Evolutionary conservation across 2,888 invertebrate genomes (phyloP).

Genomic region (Chymomyza fuscimana): DNA sequence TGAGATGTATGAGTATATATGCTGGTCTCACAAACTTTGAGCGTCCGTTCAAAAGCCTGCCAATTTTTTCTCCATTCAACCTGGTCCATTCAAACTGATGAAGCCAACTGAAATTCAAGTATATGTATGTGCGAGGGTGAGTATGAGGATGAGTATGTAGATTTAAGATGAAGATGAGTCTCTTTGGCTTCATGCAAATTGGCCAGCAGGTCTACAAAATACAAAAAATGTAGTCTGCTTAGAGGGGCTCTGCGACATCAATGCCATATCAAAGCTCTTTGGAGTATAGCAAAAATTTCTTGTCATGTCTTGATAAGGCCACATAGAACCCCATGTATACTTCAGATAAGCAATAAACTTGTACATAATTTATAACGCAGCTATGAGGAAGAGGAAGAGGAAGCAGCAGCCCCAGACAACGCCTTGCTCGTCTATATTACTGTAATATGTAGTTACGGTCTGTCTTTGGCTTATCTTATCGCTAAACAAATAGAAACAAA

Average conservation of each 20-base stretch:
- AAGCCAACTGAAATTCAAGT: slow-evolving; percentile 8
- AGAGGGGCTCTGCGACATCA: not conserved
- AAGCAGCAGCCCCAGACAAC: not conserved
- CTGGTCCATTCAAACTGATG: not conserved
- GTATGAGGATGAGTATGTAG: slow-evolving; percentile 12
- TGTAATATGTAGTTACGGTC: slow-evolving; percentile 5
- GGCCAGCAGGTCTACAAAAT: slow-evolving; percentile 9
- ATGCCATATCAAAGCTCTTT: slow-evolving; percentile 4
- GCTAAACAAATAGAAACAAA: slow-evolving; percentile 52
- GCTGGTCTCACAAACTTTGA: not conserved
- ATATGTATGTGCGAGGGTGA: slow-evolving; percentile 36
- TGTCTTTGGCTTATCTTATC: slow-evolving; percentile 55
- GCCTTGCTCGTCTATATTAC: not conserved
- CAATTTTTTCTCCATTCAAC: not conserved
- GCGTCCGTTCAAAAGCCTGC: too few species aligned
- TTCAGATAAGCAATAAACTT: slow-evolving; percentile 60
- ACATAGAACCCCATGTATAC: not conserved
- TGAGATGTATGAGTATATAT: too few species aligned
- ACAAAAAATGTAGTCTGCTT: not conserved
- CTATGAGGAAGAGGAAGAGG: not conserved
- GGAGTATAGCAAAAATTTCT: not conserved
- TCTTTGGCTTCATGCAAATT: slow-evolving; percentile 4
- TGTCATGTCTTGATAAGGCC: not conserved
- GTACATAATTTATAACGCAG: slow-evolving; percentile 53
- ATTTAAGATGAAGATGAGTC: not conserved